A percentile compares a stretch with the other conserved stretches of the same genome.
These are phyloP conservation scores for Ylistrum balloti DNA, from an alignment of 1,140 invertebrate species.

Conservation along the genomic window DNA sequence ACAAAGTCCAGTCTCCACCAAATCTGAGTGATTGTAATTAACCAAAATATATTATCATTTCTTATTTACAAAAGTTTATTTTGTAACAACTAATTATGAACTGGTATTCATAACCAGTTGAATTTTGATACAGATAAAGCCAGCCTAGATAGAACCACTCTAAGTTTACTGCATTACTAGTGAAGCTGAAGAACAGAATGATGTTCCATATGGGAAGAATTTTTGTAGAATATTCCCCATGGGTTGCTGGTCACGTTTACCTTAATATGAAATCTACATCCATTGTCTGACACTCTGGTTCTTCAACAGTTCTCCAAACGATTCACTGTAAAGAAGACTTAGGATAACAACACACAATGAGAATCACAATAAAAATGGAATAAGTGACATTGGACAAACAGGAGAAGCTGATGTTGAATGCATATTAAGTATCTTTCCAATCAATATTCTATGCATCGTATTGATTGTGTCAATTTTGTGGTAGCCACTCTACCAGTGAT, in stretches of 20 bases:
- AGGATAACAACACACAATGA: neutral
- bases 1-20: neutral
- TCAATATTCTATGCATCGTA: constrained; percentile 29
- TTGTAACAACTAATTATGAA: neutral
- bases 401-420: neutral
- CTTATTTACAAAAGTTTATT: neutral
- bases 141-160: neutral
- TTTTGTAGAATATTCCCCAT: too few species aligned
- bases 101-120: neutral
- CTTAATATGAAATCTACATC: neutral
- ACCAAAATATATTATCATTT: neutral
- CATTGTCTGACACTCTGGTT: neutral
- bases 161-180: too few species aligned
- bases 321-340: neutral
- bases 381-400: neutral
- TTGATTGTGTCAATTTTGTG: constrained; percentile 19
- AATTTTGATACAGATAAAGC: neutral
- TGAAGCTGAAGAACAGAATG: too few species aligned
- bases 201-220: too few species aligned
- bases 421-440: neutral
- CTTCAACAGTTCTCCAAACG: neutral
- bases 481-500: neutral
- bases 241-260: neutral
- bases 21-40: neutral
- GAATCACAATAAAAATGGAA: neutral